Evolutionary conservation across 1,140 invertebrate genomes (phyloP).

Genomic region (Listronotus oregonensis): DNA sequence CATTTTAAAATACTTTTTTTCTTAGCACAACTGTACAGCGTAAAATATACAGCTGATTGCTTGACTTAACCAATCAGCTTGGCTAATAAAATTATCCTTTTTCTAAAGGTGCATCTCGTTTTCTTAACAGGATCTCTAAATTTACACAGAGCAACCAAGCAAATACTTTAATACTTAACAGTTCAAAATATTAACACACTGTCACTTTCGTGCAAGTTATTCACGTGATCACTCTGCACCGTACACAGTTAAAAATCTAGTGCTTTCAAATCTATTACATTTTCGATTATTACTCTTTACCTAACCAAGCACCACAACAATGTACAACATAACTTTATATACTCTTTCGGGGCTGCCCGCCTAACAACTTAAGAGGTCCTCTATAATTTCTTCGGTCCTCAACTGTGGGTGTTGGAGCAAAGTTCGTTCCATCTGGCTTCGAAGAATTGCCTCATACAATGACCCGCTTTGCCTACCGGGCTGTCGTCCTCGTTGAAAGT

Average conservation of each 20-base stretch:
- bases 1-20: no score
- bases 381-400: conserved; percentile 43
- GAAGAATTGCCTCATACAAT: conserved; percentile 89
- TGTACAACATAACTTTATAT: conserved; percentile 20
- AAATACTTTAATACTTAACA: conserved; percentile 18
- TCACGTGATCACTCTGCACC: conserved; percentile 10
- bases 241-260: conserved; percentile 1
- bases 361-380: conserved; percentile 1
- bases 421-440: conserved; percentile 83
- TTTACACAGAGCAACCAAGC: conserved; percentile 9
- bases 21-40: no score
- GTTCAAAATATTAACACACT: conserved; percentile 18
- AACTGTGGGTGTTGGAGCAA: conserved; percentile 50
- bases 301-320: conserved; percentile 33
- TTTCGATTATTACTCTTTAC: conserved; percentile 6
- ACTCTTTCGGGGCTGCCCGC: conserved; percentile 1
- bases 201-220: not conserved
- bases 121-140: no score
- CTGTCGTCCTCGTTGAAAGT: conserved; percentile 98
- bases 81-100: no score
- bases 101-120: no score
- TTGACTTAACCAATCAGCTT: no score
- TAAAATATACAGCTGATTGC: no score
- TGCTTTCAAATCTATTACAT: conserved; percentile 13
- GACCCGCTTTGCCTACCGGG: conserved; percentile 92